Evolutionary conservation across 2,888 invertebrate genomes (phyloP), one percentile per base, ranked within the genome.

Genomic region (Drosophila buzzatii): DNA sequence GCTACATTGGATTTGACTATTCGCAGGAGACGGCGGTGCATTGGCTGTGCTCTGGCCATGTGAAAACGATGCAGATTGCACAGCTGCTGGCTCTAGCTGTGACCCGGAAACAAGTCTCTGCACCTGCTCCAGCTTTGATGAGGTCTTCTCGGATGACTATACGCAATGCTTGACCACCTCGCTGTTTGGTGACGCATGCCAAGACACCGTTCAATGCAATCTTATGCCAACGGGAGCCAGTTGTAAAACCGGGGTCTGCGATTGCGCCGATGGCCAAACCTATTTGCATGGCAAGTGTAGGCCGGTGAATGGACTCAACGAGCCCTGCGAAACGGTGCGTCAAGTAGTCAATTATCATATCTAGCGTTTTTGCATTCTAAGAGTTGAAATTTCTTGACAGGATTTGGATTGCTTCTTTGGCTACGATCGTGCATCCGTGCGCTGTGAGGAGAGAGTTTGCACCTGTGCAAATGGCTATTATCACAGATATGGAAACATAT

Each of bases 181-280:
- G 80, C 91, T 89, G 71, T 81, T 92, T 92, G 93, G 93, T 87
- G 92, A 92, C 82, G 61, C 76, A 85, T 93, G 93, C 90, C 86
- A 91, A 82, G 92, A 93, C 66, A 87, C 86, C 75, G 91, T 85
- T 88, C 93, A 93, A 89, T 93, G 93, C 88, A 92, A 92, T 93
- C 92, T 92, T 93, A 92, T 93, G 92, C 92, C 93, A 91, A 91
- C 93, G 81, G 92, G 93, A 92, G 92, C 92, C 88, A 91, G 86
- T 81, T 93, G 93, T 91, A 92, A 91, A 86, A 81, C 91, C 80
- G 91, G 92, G 91, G 91, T 91, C 90, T 93, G 93, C 90, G 91
- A 91, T 90, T 93, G 93, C 87, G 90, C 90, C 83, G 91, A 92
- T 85, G 92, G 91, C 81, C 90, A 91, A 76, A 92, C 85, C 71